Conservation (phyloP, 2,797 vertebrate genomes). For the Acestrorhynchus altus region DNA sequence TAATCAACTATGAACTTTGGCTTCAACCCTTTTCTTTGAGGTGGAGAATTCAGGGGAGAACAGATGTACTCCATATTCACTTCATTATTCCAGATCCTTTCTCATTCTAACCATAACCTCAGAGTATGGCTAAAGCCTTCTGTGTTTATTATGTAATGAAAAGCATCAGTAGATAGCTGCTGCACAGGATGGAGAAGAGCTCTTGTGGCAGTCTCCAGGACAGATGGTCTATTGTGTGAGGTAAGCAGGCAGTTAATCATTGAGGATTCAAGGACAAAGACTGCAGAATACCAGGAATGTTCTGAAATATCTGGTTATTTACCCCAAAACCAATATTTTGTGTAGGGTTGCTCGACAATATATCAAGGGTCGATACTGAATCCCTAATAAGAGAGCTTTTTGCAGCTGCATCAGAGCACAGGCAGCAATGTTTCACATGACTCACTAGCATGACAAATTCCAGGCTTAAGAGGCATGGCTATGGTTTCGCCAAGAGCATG, state of each 20-base stretch:
- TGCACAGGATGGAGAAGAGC: slow-evolving; percentile 9
- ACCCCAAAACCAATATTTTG: not conserved
- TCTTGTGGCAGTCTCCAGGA: slow-evolving; percentile 8
- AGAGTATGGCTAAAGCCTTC: not conserved
- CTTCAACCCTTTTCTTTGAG: no score
- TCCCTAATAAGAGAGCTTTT: slow-evolving; percentile 20
- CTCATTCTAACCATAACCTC: not conserved
- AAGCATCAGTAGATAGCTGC: not conserved
- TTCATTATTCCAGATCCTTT: no score
- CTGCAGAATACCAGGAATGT: not conserved
- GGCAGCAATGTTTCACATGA: slow-evolving; percentile 6
- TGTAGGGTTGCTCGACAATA: not conserved
- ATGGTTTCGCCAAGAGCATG: slow-evolving; percentile 4
- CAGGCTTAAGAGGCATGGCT: slow-evolving; percentile 8
- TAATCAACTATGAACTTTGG: not conserved
- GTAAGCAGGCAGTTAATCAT: slow-evolving; percentile 8
- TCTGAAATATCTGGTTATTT: not conserved
- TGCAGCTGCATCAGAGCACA: not conserved
- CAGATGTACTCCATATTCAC: not conserved
- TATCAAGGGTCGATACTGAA: not conserved
- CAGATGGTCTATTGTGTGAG: slow-evolving; percentile 36
- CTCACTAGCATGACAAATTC: slow-evolving; percentile 21
- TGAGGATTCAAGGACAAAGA: not conserved
- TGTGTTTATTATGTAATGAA: not conserved
- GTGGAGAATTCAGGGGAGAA: not conserved